These are phyloP conservation scores for Rutpela maculata DNA, from an alignment of 2,888 invertebrate genomes.

Conservation along the genomic window DNA sequence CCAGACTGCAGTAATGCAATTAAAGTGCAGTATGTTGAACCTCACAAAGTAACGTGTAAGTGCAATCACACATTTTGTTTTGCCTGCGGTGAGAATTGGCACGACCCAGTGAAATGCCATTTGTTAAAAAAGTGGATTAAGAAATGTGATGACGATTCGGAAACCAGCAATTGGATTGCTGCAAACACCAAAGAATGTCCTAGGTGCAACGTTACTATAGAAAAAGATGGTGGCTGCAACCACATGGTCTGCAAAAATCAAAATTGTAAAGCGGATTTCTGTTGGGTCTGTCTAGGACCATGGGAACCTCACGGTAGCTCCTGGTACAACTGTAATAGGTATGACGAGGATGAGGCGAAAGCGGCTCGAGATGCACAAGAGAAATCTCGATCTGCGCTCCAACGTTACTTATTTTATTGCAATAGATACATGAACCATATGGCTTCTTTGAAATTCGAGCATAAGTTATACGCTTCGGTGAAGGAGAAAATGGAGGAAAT, in stretches of 20 bases:
- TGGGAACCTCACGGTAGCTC: conserved; percentile 99
- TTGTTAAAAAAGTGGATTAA: conserved; percentile 97
- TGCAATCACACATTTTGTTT: conserved; percentile 97
- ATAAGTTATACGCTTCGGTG: conserved; percentile 95
- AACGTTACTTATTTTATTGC: conserved; percentile 98
- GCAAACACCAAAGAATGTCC: conserved; percentile 99
- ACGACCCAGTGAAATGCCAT: conserved; percentile 97
- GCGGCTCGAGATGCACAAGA: conserved; percentile 98
- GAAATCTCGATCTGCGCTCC: conserved; percentile 93
- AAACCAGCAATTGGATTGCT: conserved; percentile 99
- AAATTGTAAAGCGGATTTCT: conserved; percentile 98
- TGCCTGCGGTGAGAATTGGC: conserved; percentile 97
- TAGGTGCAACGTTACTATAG: conserved; percentile 97
- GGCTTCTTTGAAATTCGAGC: conserved; percentile 98
- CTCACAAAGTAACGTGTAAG: conserved; percentile 93
- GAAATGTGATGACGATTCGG: conserved; percentile 99
- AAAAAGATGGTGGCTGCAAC: conserved; percentile 98
- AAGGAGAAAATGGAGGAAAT: conserved; percentile 99
- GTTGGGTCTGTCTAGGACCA: conserved; percentile 99
- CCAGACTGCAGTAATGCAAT: conserved; percentile 98
- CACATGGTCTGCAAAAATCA: conserved; percentile 99
- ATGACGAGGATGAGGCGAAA: conserved; percentile 97
- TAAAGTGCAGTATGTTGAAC: conserved; percentile 92
- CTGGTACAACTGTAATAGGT: conserved; percentile 98
- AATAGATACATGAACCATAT: conserved; percentile 99